These are phyloP conservation scores for Peromyscus leucopus DNA, from an alignment of 2,113 vertebrate species.

Conservation along the genomic window DNA sequence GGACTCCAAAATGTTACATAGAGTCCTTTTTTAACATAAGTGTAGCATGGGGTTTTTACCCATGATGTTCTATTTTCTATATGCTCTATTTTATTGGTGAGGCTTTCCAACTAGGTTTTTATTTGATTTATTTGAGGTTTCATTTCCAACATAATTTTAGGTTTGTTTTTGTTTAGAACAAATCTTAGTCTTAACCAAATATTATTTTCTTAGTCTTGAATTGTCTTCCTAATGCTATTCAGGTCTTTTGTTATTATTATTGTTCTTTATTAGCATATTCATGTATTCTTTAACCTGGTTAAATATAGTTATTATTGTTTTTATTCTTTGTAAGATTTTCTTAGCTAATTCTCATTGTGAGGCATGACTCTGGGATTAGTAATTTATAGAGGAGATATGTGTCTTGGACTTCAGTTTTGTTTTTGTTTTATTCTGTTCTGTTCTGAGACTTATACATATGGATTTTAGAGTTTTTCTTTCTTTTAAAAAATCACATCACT, in stretches of 20 bases:
- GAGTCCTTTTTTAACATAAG: neutral
- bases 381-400: neutral
- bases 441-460: neutral
- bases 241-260: neutral
- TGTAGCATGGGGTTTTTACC: neutral
- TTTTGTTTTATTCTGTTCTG: neutral
- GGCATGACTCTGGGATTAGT: neutral
- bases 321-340: neutral
- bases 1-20: neutral
- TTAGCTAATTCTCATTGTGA: neutral
- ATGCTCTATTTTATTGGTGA: neutral
- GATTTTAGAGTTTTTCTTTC: neutral
- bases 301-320: neutral
- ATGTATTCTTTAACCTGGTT: neutral
- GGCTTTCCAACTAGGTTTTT: neutral
- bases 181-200: neutral
- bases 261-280: neutral
- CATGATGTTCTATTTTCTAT: neutral
- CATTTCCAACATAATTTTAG: neutral
- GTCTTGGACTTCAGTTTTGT: neutral
- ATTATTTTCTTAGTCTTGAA: neutral
- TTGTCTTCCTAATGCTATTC: neutral
- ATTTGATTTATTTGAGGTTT: neutral
- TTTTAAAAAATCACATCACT: neutral
- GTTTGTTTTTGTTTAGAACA: neutral